phyloP scores from a whole-genome alignment of 2,888 invertebrate species.

The Tipula unca region DNA sequence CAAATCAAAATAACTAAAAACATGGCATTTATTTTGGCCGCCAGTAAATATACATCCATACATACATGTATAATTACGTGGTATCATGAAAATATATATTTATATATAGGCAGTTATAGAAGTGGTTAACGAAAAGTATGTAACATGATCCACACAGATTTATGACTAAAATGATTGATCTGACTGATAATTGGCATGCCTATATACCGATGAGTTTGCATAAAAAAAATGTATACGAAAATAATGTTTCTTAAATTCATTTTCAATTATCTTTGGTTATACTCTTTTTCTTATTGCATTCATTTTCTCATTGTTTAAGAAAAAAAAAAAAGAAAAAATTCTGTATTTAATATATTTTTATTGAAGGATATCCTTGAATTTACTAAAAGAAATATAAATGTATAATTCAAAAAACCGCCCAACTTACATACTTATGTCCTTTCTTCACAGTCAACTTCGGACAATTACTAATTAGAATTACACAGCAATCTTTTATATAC shows the following conservation, averaged over 20 bases:
- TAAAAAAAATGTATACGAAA: not conserved
- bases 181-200: not conserved
- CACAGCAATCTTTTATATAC: not conserved
- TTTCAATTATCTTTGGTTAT: slow-evolving; percentile 14
- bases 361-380: not conserved
- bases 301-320: not conserved
- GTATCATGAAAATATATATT: not conserved
- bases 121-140: not conserved
- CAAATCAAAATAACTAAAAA: not conserved
- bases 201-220: not conserved
- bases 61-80: not conserved
- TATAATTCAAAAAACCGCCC: not conserved
- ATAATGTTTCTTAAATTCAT: not conserved
- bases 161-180: not conserved
- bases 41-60: not conserved
- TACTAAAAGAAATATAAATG: not conserved
- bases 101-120: not conserved
- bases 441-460: not conserved
- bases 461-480: not conserved
- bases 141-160: not conserved
- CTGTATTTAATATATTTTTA: not conserved
- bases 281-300: slow-evolving; percentile 2
- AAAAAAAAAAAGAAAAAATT: too few species aligned
- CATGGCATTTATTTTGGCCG: not conserved
- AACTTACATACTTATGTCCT: not conserved